These are phyloP conservation scores for Rhysida immarginata DNA, from an alignment of 1,140 invertebrate species.

Conservation along the genomic window DNA sequence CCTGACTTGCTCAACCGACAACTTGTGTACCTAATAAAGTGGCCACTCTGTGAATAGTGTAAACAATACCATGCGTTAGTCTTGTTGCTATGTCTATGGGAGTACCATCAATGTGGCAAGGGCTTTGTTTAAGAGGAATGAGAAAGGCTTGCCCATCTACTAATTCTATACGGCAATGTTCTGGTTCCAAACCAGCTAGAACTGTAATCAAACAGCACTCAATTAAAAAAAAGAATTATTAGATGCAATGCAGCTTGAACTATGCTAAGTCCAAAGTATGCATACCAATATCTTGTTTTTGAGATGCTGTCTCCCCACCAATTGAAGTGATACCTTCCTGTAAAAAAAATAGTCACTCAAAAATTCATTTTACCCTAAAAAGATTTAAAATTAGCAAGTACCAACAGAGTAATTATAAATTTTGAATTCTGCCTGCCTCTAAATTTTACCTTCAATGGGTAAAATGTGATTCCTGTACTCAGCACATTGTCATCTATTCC, in stretches of 20 bases:
- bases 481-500: slow-evolving; percentile 63
- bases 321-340: slow-evolving; percentile 36
- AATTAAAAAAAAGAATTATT: too few relatives aligned
- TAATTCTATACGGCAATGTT: slow-evolving; percentile 67
- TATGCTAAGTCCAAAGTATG: not conserved
- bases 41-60: too few relatives aligned
- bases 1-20: too few relatives aligned
- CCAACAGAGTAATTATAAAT: too few relatives aligned
- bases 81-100: slow-evolving; percentile 52
- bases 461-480: slow-evolving; percentile 77
- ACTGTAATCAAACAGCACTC: slow-evolving; percentile 18
- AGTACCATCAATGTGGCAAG: slow-evolving; percentile 72
- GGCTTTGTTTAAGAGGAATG: slow-evolving; percentile 46
- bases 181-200: slow-evolving; percentile 52
- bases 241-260: too few relatives aligned
- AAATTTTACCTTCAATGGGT: slow-evolving; percentile 62
- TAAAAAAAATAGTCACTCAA: too few relatives aligned
- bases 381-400: too few relatives aligned
- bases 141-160: slow-evolving; percentile 57
- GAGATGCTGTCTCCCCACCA: slow-evolving; percentile 49
- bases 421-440: too few relatives aligned
- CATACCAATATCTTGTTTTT: slow-evolving; percentile 50
- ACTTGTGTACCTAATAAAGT: too few relatives aligned
- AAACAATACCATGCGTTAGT: slow-evolving; percentile 48
- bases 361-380: too few relatives aligned